These are phyloP conservation scores for Boulengeromyrus knoepffleri DNA, from an alignment of 2,113 vertebrate species.

Conservation along the genomic window DNA sequence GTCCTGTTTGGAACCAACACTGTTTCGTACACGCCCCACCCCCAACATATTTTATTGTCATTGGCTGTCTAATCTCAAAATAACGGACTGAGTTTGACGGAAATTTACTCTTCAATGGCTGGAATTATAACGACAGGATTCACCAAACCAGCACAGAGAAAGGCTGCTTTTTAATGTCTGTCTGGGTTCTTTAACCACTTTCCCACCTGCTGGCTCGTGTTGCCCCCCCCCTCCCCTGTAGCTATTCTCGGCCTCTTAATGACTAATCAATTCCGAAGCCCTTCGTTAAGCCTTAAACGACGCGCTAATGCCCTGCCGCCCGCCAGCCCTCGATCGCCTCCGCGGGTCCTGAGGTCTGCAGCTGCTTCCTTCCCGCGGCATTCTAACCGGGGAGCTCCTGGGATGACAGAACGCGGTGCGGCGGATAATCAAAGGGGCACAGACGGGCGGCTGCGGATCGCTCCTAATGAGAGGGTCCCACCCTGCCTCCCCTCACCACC, in stretches of 20 bases:
- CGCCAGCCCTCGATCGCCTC: not conserved
- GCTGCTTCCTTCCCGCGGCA: slow-evolving; percentile 21
- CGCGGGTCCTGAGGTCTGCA: slow-evolving; percentile 13
- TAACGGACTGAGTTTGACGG: not conserved
- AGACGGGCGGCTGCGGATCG: slow-evolving; percentile 20
- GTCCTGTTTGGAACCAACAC: too few relatives aligned
- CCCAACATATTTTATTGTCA: not conserved
- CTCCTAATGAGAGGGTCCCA: slow-evolving; percentile 20
- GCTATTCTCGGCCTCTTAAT: not conserved
- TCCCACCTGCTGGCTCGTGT: not conserved
- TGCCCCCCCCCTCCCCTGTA: not conserved
- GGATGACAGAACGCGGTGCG: slow-evolving; percentile 16
- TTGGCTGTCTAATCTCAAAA: not conserved
- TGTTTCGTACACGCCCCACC: too few relatives aligned
- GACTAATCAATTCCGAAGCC: not conserved
- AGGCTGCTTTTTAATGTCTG: not conserved
- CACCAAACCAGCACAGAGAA: not conserved
- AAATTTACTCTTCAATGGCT: not conserved
- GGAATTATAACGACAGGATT: not conserved
- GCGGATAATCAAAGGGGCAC: slow-evolving; percentile 32
- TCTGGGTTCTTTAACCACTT: not conserved
- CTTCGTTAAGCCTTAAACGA: not conserved
- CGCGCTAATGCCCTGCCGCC: not conserved
- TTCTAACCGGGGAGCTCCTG: slow-evolving; percentile 20
- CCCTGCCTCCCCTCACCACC: not conserved